phyloP scores from a whole-genome alignment of 2,113 vertebrate species.

The Psilopsiagon aymara region DNA sequence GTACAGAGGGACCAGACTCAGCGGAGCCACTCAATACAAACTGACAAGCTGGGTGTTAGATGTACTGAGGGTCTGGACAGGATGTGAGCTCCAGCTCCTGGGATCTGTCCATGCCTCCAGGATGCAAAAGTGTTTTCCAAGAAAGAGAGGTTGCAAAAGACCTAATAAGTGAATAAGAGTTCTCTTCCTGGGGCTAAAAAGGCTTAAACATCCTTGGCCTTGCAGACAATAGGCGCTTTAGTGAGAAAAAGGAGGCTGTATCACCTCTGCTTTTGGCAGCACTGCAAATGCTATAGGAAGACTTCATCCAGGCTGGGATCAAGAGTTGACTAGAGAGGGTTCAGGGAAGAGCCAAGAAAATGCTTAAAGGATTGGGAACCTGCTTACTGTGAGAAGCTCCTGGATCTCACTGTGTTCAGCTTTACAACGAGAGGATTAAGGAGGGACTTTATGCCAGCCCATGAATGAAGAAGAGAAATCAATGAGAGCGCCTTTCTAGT shows the following conservation, averaged over 20 bases:
- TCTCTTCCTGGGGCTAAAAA: neutral
- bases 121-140: neutral
- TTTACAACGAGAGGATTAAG: conserved; percentile 14
- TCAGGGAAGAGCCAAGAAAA: neutral
- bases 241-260: neutral
- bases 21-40: fast-evolving
- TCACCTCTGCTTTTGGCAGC: neutral
- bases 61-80: neutral
- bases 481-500: neutral
- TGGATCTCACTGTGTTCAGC: neutral
- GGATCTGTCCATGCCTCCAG: neutral
- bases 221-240: fast-evolving
- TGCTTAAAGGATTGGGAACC: neutral
- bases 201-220: neutral
- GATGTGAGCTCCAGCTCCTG: neutral
- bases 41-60: neutral
- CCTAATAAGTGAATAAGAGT: fast-evolving
- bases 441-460: neutral
- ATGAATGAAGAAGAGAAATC: neutral
- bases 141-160: neutral
- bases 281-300: neutral
- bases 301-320: neutral
- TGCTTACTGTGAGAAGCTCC: neutral
- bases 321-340: neutral
- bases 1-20: neutral